A percentile compares a stretch with the other conserved stretches of the same genome.
These are phyloP conservation scores for Gryllus bimaculatus DNA, from an alignment of 1,140 invertebrate genomes.

Conservation along the genomic window DNA sequence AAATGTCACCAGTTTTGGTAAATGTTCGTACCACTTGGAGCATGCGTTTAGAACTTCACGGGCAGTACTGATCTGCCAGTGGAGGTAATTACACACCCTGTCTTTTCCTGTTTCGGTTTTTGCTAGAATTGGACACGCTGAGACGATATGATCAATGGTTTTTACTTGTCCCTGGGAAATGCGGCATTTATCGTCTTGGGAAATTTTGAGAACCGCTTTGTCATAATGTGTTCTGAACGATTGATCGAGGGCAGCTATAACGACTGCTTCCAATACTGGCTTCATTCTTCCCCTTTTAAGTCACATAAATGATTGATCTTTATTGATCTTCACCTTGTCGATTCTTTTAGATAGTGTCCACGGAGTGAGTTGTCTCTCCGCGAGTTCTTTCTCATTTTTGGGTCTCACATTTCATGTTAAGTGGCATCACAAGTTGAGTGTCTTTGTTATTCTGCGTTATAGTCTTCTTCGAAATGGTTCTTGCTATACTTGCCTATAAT, in stretches of 20 bases:
- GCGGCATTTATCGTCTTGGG: background rate
- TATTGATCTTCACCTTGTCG: background rate
- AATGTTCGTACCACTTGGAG: background rate
- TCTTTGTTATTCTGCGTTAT: no score
- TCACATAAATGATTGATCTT: background rate
- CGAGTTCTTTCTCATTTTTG: no score
- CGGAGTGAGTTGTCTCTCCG: no score
- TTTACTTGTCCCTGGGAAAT: background rate
- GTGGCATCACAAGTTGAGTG: no score
- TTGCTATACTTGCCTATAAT: no score
- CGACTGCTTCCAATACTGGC: background rate
- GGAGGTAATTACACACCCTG: no score
- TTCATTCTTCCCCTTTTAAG: background rate
- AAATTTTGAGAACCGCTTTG: background rate
- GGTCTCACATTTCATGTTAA: no score
- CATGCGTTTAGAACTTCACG: background rate
- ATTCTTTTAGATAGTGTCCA: background rate
- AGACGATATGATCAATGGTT: no score
- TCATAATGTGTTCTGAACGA: background rate
- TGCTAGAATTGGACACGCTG: no score
- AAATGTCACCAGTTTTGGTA: background rate
- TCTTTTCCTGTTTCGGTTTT: no score
- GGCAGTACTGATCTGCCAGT: no score
- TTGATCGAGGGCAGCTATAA: background rate
- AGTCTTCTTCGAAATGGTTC: no score